These are phyloP conservation scores for Electrona antarctica DNA, from an alignment of 2,113 vertebrate species.

Conservation along the genomic window DNA sequence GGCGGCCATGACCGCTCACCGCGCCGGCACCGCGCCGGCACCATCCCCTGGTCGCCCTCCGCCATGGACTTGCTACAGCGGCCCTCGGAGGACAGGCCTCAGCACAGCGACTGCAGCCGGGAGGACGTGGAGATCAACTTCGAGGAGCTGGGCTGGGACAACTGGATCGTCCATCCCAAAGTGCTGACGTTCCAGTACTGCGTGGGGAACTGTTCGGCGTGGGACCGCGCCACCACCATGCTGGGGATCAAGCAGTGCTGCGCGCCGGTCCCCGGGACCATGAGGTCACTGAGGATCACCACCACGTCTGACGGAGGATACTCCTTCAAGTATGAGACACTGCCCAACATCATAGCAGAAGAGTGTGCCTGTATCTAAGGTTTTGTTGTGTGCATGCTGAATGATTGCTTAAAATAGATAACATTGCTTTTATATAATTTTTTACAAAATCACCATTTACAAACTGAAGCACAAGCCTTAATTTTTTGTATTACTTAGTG, in stretches of 20 bases:
- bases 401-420: too few relatives aligned
- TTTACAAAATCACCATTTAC: too few relatives aligned
- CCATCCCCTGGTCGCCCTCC: constrained; percentile 83
- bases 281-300: constrained; percentile 86
- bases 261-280: constrained; percentile 85
- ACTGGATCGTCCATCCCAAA: constrained; percentile 91
- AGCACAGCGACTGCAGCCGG: constrained; percentile 81
- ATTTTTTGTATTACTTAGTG: too few relatives aligned
- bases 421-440: too few relatives aligned
- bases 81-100: constrained; percentile 69
- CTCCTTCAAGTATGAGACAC: constrained; percentile 89
- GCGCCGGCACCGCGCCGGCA: constrained; percentile 62
- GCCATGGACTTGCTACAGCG: constrained; percentile 83
- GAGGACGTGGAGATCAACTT: constrained; percentile 88
- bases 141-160: constrained; percentile 91
- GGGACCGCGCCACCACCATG: constrained; percentile 62
- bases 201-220: constrained; percentile 84
- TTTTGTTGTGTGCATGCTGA: too few relatives aligned
- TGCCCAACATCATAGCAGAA: constrained; percentile 91
- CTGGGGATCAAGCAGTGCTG: constrained; percentile 88
- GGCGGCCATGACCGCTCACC: constrained; percentile 55
- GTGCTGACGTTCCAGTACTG: constrained; percentile 91
- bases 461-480: too few relatives aligned
- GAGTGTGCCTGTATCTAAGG: constrained; percentile 88
- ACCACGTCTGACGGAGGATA: constrained; percentile 92